Evolutionary conservation across 2,797 vertebrate species (phyloP), one percentile per base, ranked within the genome.

Genomic region (Sebastes hubbsi): DNA sequence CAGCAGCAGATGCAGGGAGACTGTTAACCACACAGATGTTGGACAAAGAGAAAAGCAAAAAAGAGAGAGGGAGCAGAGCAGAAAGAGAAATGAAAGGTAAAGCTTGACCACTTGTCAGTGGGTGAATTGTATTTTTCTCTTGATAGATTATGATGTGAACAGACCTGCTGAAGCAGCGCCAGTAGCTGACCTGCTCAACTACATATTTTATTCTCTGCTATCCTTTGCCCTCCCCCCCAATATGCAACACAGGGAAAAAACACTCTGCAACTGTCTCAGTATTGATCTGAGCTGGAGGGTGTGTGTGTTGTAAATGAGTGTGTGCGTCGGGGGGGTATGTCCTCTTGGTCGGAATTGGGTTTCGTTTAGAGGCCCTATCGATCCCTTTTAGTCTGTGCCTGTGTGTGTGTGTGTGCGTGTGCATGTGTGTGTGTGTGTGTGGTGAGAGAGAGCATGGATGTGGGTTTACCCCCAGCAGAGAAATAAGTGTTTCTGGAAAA

Each of bases 11-110:
- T 92, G 91, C 81, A 79, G 71, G 38, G 30, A 77, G 69, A 76
- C 75, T 74, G 76, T 80, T 87, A 78, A 87, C 81, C 69, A 87
- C 82, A 89, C 90, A 93, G 93, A 93, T 94, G 94, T 90, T 93
- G 78, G 75, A 79, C 62, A 59, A 66, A 72, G 24, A 77, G 72
- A 22, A 54, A 69, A 34, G 74, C 18, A 78, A 66, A 65, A 63
- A 24, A 56, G 42, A 66, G 20, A 55, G 59, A 6, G 49, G 32
- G 6, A 67, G 36, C 62, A 30, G 54, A 71, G 64, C 63, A 79
- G 75, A 72, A 27, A 30, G 24, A 72, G 49, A 36, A 10, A 14
- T 56, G 20, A 20, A 64, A 70, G 75, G 24, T 56, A 24, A 52
- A 64, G 63, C 24, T 0, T 27, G 46, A 75, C 69, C 46, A 69